A percentile compares a stretch with the other conserved stretches of the same genome.
Evolutionary conservation across 2,113 vertebrate species (phyloP).

Genomic region (Microtus pennsylvanicus): DNA sequence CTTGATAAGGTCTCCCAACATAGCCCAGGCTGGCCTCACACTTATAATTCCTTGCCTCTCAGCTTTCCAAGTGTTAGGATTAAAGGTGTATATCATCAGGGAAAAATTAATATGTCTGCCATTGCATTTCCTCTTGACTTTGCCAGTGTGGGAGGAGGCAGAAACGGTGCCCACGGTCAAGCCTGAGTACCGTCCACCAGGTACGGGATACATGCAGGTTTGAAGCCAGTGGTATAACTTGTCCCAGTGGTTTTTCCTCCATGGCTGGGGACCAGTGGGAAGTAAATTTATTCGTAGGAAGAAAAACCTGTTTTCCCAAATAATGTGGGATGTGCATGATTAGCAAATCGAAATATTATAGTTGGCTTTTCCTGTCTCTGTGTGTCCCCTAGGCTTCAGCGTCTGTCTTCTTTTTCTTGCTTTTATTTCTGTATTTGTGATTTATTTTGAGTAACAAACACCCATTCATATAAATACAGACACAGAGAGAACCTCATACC

Average conservation of each 20-base stretch:
- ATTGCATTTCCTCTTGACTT: neutral
- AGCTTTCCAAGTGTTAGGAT: neutral
- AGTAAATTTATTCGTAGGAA: neutral
- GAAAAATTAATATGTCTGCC: neutral
- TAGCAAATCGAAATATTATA: neutral
- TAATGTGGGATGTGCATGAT: accelerated
- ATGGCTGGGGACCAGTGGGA: neutral
- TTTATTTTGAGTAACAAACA: neutral
- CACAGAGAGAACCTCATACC: neutral
- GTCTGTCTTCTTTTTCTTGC: neutral
- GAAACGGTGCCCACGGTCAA: accelerated
- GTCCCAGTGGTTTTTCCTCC: neutral
- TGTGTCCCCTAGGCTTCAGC: accelerated
- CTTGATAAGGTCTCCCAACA: neutral
- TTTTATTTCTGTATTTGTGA: neutral
- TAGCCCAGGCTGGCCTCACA: neutral
- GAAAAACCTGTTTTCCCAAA: neutral
- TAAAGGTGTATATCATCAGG: neutral
- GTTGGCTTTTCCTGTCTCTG: neutral
- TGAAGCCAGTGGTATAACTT: neutral
- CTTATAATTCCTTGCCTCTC: neutral
- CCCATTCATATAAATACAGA: neutral
- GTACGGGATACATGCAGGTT: accelerated
- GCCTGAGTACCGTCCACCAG: accelerated
- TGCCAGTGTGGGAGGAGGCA: accelerated